phyloP scores from a whole-genome alignment of 2,797 vertebrate genomes.

The Otus scops region DNA sequence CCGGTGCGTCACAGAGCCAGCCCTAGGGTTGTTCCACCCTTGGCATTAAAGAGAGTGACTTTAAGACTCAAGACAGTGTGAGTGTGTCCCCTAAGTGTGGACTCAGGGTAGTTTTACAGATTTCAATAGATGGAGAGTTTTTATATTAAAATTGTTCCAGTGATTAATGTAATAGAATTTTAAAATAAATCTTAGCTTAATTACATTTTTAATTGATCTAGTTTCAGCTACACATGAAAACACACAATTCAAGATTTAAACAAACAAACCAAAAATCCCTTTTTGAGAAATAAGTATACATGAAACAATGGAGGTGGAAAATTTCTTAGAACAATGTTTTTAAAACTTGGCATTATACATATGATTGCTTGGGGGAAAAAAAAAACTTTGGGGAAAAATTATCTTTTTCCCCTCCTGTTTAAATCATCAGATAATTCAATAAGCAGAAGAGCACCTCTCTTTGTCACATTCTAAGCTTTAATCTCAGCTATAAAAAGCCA shows the following conservation, averaged over 20 bases:
- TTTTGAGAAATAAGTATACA: background rate
- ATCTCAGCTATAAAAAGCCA: slow-evolving; percentile 51
- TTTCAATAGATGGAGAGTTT: background rate
- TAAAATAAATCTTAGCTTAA: background rate
- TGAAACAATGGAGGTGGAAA: background rate
- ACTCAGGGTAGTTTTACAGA: background rate
- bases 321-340: background rate
- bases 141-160: background rate
- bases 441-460: slow-evolving; percentile 46
- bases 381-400: background rate
- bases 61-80: too few relatives aligned
- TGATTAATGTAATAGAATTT: background rate
- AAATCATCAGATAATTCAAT: slow-evolving; percentile 48
- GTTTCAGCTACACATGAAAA: background rate
- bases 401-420: background rate
- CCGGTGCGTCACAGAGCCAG: accelerated
- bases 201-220: background rate
- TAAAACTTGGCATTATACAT: background rate
- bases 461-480: slow-evolving; percentile 62
- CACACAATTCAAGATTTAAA: background rate
- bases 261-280: background rate
- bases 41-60: background rate
- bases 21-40: accelerated
- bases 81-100: background rate
- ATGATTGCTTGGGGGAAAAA: background rate